Percentiles rank a stretch among this genome's conserved stretches.
Conservation (phyloP, 2,888 invertebrate species). For the Apamea anceps region DNA sequence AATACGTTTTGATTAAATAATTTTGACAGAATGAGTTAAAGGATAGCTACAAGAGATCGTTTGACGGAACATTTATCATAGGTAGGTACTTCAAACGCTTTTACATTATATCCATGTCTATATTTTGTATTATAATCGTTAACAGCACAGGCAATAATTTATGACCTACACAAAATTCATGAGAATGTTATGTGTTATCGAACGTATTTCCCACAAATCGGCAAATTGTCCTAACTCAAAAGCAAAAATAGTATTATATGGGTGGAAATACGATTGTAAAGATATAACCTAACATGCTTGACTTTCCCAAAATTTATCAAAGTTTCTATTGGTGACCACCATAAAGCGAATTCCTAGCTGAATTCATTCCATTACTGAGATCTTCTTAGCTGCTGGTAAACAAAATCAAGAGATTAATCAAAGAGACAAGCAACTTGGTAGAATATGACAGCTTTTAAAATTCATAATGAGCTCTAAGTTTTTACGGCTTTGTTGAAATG, state of each 20-base stretch:
- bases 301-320: too few species aligned
- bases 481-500: not conserved
- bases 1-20: not conserved
- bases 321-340: slow-evolving; percentile 11
- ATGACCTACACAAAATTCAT: not conserved
- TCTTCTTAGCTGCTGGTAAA: slow-evolving; percentile 72
- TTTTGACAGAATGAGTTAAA: not conserved
- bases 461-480: not conserved
- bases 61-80: not conserved
- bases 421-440: slow-evolving; percentile 2
- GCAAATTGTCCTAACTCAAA: not conserved
- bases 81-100: not conserved
- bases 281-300: too few species aligned
- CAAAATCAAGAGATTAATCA: slow-evolving; percentile 71
- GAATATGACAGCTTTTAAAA: not conserved
- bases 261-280: too few species aligned
- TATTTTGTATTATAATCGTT: not conserved
- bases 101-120: not conserved
- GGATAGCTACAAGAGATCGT: not conserved
- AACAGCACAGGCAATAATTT: not conserved
- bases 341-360: slow-evolving; percentile 10
- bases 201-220: not conserved
- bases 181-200: not conserved
- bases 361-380: slow-evolving; percentile 67
- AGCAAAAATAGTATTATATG: too few species aligned